Evolutionary conservation across 2,113 vertebrate species (phyloP).

Genomic region (Platichthys stellatus): DNA sequence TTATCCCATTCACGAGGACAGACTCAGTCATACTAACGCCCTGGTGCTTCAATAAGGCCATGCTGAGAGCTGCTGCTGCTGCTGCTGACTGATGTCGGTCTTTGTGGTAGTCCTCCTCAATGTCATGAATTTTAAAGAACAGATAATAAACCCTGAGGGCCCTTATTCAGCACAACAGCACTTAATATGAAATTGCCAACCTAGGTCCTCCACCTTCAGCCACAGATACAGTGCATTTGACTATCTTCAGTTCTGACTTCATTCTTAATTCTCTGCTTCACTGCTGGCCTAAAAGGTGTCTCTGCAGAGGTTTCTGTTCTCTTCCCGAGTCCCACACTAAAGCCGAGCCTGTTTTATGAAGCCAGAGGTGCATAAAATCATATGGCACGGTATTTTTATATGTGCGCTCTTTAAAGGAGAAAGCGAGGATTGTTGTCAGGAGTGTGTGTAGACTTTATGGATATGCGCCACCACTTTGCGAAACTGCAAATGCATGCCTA

Average conservation of each 20-base stretch:
- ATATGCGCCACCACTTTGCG: not conserved
- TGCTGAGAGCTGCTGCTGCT: constrained; percentile 18
- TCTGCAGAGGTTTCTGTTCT: constrained; percentile 24
- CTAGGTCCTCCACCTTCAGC: constrained; percentile 66
- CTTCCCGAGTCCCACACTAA: constrained; percentile 4
- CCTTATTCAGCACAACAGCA: constrained; percentile 76
- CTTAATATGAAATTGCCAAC: constrained; percentile 70
- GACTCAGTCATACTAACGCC: constrained; percentile 38
- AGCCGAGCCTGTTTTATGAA: constrained; percentile 18
- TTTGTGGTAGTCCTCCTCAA: constrained; percentile 66
- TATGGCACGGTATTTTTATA: not conserved
- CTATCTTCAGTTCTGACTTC: constrained; percentile 68
- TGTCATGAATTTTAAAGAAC: constrained; percentile 77
- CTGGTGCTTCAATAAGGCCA: constrained; percentile 29
- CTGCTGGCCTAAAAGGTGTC: constrained; percentile 59
- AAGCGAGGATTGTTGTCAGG: not conserved
- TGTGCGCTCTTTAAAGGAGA: not conserved
- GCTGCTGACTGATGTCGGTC: constrained; percentile 45
- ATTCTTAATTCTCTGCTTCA: constrained; percentile 67
- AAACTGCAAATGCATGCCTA: constrained; percentile 8
- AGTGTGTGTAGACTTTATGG: not conserved
- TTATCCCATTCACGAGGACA: constrained; percentile 46
- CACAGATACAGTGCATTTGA: constrained; percentile 69
- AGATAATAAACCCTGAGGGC: constrained; percentile 73
- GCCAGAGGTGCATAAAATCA: constrained; percentile 1